Conservation (phyloP, 2,888 invertebrate species). For the Tribolium freemani region DNA sequence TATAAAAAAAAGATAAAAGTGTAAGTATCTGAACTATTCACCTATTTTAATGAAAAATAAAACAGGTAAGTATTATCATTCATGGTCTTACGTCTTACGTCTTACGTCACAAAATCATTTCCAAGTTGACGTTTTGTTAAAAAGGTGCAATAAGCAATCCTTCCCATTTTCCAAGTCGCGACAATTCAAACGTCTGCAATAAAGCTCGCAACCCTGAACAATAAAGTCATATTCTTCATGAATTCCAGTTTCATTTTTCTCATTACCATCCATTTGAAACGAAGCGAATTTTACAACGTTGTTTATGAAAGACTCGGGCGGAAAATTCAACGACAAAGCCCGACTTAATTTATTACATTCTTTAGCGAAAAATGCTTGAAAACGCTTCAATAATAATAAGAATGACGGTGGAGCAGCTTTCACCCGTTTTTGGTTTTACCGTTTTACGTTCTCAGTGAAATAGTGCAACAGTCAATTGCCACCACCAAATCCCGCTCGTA, state of each 20-base stretch:
- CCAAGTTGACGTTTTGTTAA: neutral
- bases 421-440: too few relatives aligned
- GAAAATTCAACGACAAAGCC: neutral
- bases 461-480: neutral
- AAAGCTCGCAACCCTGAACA: neutral
- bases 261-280: neutral
- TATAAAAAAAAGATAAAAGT: too few relatives aligned
- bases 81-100: too few relatives aligned
- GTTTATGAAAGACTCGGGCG: neutral
- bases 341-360: neutral
- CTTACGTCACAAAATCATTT: neutral
- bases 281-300: neutral
- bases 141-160: neutral
- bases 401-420: too few relatives aligned
- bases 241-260: neutral
- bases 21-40: too few relatives aligned
- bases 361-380: neutral
- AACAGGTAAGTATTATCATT: too few relatives aligned
- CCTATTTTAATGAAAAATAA: too few relatives aligned
- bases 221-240: neutral
- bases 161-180: neutral
- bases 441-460: neutral
- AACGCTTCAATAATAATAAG: too few relatives aligned
- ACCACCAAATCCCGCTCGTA: neutral
- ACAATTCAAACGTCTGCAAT: neutral